Percentiles rank a stretch among this genome's conserved stretches.
phyloP scores from a whole-genome alignment of 1,140 invertebrate genomes.

The Cydia amplana region DNA sequence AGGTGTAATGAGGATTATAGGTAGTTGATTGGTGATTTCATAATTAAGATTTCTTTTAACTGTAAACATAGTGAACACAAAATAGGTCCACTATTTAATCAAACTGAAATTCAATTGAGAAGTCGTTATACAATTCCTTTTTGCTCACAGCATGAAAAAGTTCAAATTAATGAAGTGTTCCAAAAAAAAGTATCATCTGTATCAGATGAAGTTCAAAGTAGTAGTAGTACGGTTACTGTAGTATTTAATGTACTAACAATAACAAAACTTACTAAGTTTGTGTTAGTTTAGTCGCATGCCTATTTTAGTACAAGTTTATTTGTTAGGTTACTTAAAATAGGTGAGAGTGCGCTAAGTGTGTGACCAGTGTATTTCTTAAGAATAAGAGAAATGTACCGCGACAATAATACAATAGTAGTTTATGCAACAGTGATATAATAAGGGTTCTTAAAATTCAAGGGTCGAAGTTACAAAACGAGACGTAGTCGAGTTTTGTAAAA shows the following conservation, averaged over 20 bases:
- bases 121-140: conserved; percentile 41
- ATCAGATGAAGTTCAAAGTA: conserved; percentile 78
- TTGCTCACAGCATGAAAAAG: conserved; percentile 65
- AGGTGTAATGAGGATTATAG: neutral
- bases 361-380: conserved; percentile 37
- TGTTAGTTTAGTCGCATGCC: conserved; percentile 65
- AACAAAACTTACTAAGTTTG: conserved; percentile 61
- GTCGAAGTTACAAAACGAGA: no score
- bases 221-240: conserved; percentile 53
- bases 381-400: conserved; percentile 9
- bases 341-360: conserved; percentile 58
- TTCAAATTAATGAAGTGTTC: conserved; percentile 67
- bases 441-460: no score
- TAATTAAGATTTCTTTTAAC: conserved; percentile 35
- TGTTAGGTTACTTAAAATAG: conserved; percentile 60
- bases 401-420: neutral
- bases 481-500: no score
- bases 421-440: no score
- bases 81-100: conserved; percentile 33
- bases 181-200: conserved; percentile 70
- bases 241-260: conserved; percentile 71
- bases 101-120: conserved; percentile 35
- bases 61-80: conserved; percentile 30
- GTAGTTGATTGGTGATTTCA: conserved; percentile 3
- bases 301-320: conserved; percentile 77